Evolutionary conservation across 1,140 invertebrate genomes (phyloP), one percentile per base, ranked within the genome.

Genomic region (Temnothorax nylanderi): DNA sequence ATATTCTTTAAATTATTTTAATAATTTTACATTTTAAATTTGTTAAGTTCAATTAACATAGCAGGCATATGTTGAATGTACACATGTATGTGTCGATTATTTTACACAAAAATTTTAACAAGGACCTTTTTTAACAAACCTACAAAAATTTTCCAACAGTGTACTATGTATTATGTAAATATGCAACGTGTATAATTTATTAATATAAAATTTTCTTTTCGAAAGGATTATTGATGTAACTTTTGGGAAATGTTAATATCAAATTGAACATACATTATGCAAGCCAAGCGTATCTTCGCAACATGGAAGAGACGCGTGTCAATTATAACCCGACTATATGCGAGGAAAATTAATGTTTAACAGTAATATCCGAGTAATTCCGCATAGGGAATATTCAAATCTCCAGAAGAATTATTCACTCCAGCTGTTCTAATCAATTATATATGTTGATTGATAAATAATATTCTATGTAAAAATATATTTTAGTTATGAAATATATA

Each of bases 161-260:
- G n/a, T n/a, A 18, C 10, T n/a, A 75, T 21, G 4, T 41, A 74
- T 74, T 11, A 54, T 54, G 49, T 10, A 74, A 72, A 56, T 74
- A 7, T 34, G 7, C 11, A 21, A 37, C 10, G 8, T 10, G 32
- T 21, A 75, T 56, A 56, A 71, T 71, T 49, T 47, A 67, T 67
- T 44, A 41, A 11, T 26, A 47, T 5, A 71, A 26, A 21, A 13
- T 69, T 69, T 71, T 49, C 44, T 21, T 71, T 26, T 49, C 3
- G 21, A 44, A n/a, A 37, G 3, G 13, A 16, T 71, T 71, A 71
- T 71, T 1, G 44, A 21, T 71, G 10, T 71, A 49, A 49, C 26
- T 71, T 26, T 44, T 3, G 41, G 26, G 13, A 44, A 71, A 71
- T 8, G 21, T 71, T 71, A 49, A 21, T 13, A 71, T 71, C 26